Base-by-base conservation (phyloP, 2,888 invertebrate species). In the Trichogramma evanescens region DNA sequence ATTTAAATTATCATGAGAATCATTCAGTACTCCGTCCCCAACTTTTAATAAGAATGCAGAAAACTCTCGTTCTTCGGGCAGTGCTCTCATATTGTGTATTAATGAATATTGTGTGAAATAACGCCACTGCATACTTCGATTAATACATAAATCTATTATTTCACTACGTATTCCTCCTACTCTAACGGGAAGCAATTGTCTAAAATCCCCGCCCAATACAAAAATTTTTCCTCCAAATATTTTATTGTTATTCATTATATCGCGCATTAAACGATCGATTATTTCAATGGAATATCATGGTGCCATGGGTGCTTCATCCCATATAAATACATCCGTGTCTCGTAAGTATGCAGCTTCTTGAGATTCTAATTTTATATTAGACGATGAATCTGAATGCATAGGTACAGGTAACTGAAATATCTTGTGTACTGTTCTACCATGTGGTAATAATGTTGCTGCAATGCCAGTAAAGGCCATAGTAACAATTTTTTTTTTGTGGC, bases 161-260 rank as follows among this genome's bases (percentile, higher is more conserved):
- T 58, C 65, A 40, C 59, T 51, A 49, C 60, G 63, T 7, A 57
- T 66, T 45, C 57, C 61, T 39, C 56, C 44, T 53, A 43, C 45
- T 55, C 51, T 56, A 5, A 65, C 64, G 40, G 61, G 63, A 10
- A 65, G 61, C 45, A 63, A 43, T 57, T 64, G 58, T 38, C 56
- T 43, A 46, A 66, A 66, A 60, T 65, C 63, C 7, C 64, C 66
- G 9, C 62, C 64, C 45, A 66, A 56, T 44, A 66, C 54, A 39
- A 69, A 45, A 8, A 67, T 58, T 65, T 69, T 68, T 42, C 67
- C 67, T 45, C 68, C 68, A 52, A 71, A 69, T 43, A 64, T 62
- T 45, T 45, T n/a, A 54, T 66, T 48, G 55, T 64, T 66, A 53
- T 64, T 52, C 67, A 68, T 71, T 4, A 71, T 62, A 48, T 69